Evolutionary conservation across 2,888 invertebrate genomes (phyloP).

Genomic region (Eupithecia subumbrata): DNA sequence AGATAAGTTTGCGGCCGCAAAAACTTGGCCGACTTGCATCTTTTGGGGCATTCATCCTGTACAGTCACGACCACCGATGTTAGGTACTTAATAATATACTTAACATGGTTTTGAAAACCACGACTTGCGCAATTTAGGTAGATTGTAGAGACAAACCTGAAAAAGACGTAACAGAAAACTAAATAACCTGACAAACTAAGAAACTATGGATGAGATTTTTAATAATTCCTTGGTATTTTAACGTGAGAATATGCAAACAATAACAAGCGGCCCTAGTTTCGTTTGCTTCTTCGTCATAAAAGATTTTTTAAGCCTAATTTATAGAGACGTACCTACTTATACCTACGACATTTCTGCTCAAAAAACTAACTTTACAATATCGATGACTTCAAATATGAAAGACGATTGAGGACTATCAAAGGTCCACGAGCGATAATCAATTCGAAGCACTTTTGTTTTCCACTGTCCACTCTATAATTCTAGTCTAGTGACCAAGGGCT

Average conservation of each 20-base stretch:
- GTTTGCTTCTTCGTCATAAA: background rate
- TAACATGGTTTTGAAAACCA: background rate
- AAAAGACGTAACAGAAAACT: background rate
- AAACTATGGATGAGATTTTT: background rate
- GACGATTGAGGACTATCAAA: background rate
- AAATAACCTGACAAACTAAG: background rate
- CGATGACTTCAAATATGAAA: background rate
- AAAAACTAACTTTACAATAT: background rate
- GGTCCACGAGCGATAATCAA: background rate
- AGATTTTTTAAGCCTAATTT: background rate
- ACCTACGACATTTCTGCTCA: background rate
- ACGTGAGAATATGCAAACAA: background rate
- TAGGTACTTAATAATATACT: background rate
- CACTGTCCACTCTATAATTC: slow-evolving; percentile 58
- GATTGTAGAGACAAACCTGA: background rate
- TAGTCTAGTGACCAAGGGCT: slow-evolving; percentile 70
- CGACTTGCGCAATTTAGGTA: background rate
- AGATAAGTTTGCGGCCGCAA: slow-evolving; percentile 54
- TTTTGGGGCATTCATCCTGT: slow-evolving; percentile 61
- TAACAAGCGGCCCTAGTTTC: background rate
- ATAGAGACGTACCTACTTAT: too few relatives aligned
- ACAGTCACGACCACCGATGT: slow-evolving; percentile 49
- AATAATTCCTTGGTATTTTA: background rate
- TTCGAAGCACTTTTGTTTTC: slow-evolving; percentile 48
- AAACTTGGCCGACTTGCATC: slow-evolving; percentile 78